Percentiles rank a stretch among this genome's conserved stretches.
phyloP scores from a whole-genome alignment of 2,888 invertebrate species.

The Allygus modestus region DNA sequence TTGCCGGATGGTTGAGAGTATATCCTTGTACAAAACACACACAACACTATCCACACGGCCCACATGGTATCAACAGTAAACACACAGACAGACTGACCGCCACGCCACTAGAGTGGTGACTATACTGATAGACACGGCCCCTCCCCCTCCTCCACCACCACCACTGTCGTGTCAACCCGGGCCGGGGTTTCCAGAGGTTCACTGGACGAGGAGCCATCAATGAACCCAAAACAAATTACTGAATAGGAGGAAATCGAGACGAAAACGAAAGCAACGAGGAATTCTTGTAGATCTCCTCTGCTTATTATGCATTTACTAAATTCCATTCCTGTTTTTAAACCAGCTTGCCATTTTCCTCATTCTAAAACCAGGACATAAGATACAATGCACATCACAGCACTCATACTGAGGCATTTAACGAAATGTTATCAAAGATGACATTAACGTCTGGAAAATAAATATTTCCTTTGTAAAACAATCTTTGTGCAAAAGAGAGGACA shows the following conservation, averaged over 20 bases:
- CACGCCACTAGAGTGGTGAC: not conserved
- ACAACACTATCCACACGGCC: not conserved
- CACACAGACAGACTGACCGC: not conserved
- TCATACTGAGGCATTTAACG: no score
- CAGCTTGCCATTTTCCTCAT: no score
- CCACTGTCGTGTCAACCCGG: not conserved
- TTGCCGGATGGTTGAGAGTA: not conserved
- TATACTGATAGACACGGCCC: not conserved
- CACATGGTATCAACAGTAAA: not conserved
- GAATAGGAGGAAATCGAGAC: not conserved
- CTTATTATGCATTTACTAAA: no score
- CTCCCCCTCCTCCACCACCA: not conserved
- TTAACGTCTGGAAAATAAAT: no score
- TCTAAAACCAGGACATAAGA: no score
- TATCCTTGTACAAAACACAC: not conserved
- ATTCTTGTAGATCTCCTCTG: no score
- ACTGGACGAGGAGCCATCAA: conserved; percentile 17
- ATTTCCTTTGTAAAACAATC: no score
- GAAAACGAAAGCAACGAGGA: not conserved
- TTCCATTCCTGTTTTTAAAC: no score
- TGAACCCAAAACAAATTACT: not conserved
- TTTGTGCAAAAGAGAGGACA: no score
- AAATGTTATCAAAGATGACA: no score
- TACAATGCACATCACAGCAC: no score
- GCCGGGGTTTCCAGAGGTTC: conserved; percentile 10